Base-by-base conservation (phyloP, 2,888 invertebrate species). In the Blera fallax region DNA sequence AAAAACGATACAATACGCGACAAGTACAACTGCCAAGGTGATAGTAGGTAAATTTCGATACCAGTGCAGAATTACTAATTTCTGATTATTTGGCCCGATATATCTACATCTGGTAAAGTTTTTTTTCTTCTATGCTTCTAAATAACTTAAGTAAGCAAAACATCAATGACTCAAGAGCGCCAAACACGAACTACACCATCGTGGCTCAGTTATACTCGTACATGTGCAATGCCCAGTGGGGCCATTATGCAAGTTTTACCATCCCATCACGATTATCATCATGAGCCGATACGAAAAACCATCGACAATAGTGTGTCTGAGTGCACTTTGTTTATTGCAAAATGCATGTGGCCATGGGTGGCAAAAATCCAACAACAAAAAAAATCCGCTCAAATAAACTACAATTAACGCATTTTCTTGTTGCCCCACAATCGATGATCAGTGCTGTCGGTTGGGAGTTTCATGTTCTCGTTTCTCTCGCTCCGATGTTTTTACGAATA, bases 391-490 rank as follows among this genome's bases (percentile, higher is more conserved):
- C 74, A 72, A 60, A 58, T 56, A 72, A 77, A 65, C 18, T 65
- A 70, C 82, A 82, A 77, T 77, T 72, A 65, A 77, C 65, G 77
- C 72, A 77, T 77, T 82, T 82, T 72, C 50, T 64, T 48, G 10
- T 67, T 64, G 60, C 60, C 45, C 43, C 67, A 77, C 77, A 60
- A 50, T 58, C 60, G 77, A 40, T 60, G 45, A 16, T 21, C 52
- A 58, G 18, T 60, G 56, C 40, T 2, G 3, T 37, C 45, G 37
- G 24, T 21, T 7, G 21, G 40, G 10, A 3, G n/a, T 65, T 32
- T 50, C n/a, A 8, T 18, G 32, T 50, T 72, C 72, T 40, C 40
- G 16, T 52, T 43, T 37, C 64, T 74, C 60, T 79, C 37, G 45
- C 16, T 1, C 1, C 2, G 10, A 11, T 43, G 21, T 1, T 43